Evolutionary conservation across 2,113 vertebrate genomes (phyloP).

Genomic region (Chrysemys picta): DNA sequence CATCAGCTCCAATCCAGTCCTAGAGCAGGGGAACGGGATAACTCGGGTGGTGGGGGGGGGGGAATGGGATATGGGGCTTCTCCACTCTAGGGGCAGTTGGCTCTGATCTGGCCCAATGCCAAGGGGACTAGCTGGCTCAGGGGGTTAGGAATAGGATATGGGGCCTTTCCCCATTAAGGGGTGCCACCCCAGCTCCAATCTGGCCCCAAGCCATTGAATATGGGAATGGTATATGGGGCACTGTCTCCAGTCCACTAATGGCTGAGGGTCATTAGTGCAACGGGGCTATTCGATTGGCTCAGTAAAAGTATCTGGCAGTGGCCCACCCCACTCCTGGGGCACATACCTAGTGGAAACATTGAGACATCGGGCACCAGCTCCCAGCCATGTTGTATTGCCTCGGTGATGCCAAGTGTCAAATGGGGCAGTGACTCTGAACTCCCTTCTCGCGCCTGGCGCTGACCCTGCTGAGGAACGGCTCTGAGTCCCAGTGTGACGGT

Average conservation of each 20-base stretch:
- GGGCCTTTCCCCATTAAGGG: neutral
- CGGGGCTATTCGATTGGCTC: neutral
- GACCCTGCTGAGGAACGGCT: too few relatives aligned
- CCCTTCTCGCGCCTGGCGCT: too few relatives aligned
- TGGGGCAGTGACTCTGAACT: neutral
- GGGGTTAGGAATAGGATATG: neutral
- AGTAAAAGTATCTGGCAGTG: neutral
- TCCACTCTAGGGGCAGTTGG: neutral
- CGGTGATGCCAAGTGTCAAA: neutral
- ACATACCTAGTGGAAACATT: too few relatives aligned
- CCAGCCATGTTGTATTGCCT: neutral
- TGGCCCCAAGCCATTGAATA: neutral
- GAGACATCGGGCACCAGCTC: neutral
- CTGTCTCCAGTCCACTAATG: neutral
- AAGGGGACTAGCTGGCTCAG: neutral
- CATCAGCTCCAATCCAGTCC: neutral
- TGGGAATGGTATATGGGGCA: too few relatives aligned
- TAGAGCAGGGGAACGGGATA: neutral
- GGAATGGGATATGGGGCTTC: neutral
- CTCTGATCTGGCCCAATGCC: neutral
- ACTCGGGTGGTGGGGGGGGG: neutral
- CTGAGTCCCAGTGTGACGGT: neutral
- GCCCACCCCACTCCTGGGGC: too few relatives aligned
- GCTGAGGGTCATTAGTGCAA: neutral
- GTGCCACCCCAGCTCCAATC: neutral